Evolutionary conservation across 1,140 invertebrate genomes (phyloP).

Genomic region (Pissodes strobi): DNA sequence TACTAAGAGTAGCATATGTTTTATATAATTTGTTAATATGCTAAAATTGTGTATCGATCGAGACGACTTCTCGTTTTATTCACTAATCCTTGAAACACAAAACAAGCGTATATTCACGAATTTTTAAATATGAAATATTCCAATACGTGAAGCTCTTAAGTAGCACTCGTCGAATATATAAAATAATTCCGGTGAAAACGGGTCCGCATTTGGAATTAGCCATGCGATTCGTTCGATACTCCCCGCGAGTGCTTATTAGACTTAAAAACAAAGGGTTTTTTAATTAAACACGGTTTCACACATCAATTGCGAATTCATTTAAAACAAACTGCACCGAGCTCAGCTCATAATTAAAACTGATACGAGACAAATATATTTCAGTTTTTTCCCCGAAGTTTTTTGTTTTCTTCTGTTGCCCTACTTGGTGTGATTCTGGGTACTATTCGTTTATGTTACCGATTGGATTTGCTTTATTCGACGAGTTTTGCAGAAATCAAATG

Average conservation of each 20-base stretch:
- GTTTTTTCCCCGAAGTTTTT: constrained; percentile 34
- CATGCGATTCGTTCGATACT: constrained; percentile 45
- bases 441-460: too few relatives aligned
- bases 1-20: too few relatives aligned
- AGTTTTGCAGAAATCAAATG: too few relatives aligned
- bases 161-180: constrained; percentile 19
- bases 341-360: constrained; percentile 47
- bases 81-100: too few relatives aligned
- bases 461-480: too few relatives aligned
- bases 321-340: constrained; percentile 46
- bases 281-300: constrained; percentile 53
- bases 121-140: constrained; percentile 7
- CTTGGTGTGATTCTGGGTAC: too few relatives aligned
- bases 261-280: constrained; percentile 54
- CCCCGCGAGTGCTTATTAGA: constrained; percentile 51
- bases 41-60: too few relatives aligned
- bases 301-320: constrained; percentile 52
- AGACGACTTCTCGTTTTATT: too few relatives aligned
- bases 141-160: constrained; percentile 20
- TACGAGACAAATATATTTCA: constrained; percentile 46
- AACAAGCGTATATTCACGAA: not conserved
- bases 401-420: too few relatives aligned
- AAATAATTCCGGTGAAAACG: constrained; percentile 23
- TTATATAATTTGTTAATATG: too few relatives aligned
- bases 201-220: constrained; percentile 46